Conservation (phyloP, 2,113 vertebrate genomes). For the Limanda limanda region DNA sequence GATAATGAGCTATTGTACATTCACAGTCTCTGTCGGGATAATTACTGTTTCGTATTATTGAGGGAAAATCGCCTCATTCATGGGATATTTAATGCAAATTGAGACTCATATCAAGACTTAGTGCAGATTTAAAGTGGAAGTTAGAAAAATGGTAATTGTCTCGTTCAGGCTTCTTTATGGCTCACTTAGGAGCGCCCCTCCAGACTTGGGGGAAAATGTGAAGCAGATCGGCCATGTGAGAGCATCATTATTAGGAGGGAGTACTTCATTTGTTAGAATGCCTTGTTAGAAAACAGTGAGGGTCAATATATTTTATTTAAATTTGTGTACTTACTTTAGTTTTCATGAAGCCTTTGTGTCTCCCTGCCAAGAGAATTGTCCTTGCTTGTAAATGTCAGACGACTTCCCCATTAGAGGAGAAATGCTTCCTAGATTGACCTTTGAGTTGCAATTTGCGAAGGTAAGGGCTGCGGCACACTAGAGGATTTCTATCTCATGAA, state of each 20-base stretch:
- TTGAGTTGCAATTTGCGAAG: slow-evolving; percentile 46
- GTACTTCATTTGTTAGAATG: slow-evolving; percentile 33
- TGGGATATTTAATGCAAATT: slow-evolving; percentile 47
- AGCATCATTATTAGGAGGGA: slow-evolving; percentile 41
- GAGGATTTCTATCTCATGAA: neutral
- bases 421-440: slow-evolving; percentile 50
- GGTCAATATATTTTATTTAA: neutral
- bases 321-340: neutral
- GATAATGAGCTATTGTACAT: slow-evolving; percentile 54
- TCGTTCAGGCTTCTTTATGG: slow-evolving; percentile 40
- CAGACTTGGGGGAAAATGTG: slow-evolving; percentile 39
- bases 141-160: slow-evolving; percentile 62
- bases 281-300: neutral
- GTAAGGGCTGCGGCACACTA: neutral
- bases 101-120: slow-evolving; percentile 32
- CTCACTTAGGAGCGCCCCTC: slow-evolving; percentile 37
- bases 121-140: slow-evolving; percentile 47
- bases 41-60: slow-evolving; percentile 51
- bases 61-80: slow-evolving; percentile 38
- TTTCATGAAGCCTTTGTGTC: neutral
- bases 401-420: slow-evolving; percentile 41
- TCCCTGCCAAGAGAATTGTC: neutral
- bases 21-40: slow-evolving; percentile 45
- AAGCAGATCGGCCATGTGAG: slow-evolving; percentile 40
- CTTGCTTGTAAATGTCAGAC: slow-evolving; percentile 46